phyloP scores from a whole-genome alignment of 2,888 invertebrate species.

The Dicyrtomina minuta region DNA sequence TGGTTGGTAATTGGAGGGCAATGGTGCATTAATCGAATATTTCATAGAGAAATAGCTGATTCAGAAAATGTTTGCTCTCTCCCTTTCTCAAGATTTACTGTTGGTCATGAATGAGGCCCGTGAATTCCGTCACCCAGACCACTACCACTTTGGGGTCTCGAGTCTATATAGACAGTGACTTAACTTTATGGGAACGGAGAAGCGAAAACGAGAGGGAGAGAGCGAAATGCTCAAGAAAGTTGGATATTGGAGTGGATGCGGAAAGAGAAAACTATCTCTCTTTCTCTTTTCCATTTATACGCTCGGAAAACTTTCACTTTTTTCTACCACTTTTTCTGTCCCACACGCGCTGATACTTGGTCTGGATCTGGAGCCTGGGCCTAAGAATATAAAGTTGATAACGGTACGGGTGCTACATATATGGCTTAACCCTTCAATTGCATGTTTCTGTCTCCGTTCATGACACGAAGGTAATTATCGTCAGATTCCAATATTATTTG shows the following conservation, averaged over 20 bases:
- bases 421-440: no score
- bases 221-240: conserved; percentile 6
- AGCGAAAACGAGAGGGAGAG: not conserved
- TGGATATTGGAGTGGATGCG: conserved; percentile 25
- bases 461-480: no score
- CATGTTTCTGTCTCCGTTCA: no score
- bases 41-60: conserved; percentile 29
- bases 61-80: conserved; percentile 31
- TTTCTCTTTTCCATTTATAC: conserved; percentile 26
- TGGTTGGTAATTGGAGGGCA: conserved; percentile 28
- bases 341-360: no score
- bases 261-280: conserved; percentile 29
- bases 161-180: not conserved
- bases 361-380: no score
- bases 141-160: no score
- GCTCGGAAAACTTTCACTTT: conserved; percentile 27
- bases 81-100: conserved; percentile 25
- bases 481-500: no score
- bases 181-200: no score
- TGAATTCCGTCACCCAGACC: conserved; percentile 25
- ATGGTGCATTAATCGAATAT: conserved; percentile 28
- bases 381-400: no score
- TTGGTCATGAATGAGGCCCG: conserved; percentile 10
- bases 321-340: no score
- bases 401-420: no score